Percentiles rank a stretch among this genome's conserved stretches.
Conservation (phyloP, 2,888 invertebrate genomes). For the Eupeodes latifasciatus region DNA sequence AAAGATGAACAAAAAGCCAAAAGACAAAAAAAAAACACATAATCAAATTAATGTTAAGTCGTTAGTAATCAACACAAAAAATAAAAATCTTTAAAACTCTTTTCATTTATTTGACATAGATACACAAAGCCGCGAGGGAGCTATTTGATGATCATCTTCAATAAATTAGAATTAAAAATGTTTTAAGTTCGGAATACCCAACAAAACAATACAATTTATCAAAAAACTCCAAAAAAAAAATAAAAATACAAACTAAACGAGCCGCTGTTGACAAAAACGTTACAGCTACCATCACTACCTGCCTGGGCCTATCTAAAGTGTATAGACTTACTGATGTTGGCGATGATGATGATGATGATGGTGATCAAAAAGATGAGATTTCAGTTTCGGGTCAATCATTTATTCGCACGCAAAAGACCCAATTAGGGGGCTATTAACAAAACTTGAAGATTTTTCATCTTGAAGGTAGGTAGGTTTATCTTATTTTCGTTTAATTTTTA, state of each 20-base stretch:
- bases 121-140: constrained; percentile 32
- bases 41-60: constrained; percentile 25
- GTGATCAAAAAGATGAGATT: constrained; percentile 22
- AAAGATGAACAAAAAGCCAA: background rate
- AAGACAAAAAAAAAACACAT: background rate
- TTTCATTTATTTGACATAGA: constrained; percentile 23
- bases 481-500: background rate
- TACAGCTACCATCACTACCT: constrained; percentile 32
- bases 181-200: background rate
- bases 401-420: constrained; percentile 72
- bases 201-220: constrained; percentile 34
- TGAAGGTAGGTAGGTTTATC: background rate
- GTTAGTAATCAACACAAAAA: background rate
- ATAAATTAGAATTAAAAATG: constrained; percentile 50
- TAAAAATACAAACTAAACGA: background rate
- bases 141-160: constrained; percentile 21
- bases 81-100: background rate
- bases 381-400: constrained; percentile 49
- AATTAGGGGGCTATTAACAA: constrained; percentile 71
- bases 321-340: too few relatives aligned
- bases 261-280: constrained; percentile 8
- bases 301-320: background rate
- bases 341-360: background rate
- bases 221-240: constrained; percentile 12
- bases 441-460: constrained; percentile 26